These are phyloP conservation scores for Agonopterix heracliana DNA, from an alignment of 2,888 invertebrate species.

Conservation along the genomic window DNA sequence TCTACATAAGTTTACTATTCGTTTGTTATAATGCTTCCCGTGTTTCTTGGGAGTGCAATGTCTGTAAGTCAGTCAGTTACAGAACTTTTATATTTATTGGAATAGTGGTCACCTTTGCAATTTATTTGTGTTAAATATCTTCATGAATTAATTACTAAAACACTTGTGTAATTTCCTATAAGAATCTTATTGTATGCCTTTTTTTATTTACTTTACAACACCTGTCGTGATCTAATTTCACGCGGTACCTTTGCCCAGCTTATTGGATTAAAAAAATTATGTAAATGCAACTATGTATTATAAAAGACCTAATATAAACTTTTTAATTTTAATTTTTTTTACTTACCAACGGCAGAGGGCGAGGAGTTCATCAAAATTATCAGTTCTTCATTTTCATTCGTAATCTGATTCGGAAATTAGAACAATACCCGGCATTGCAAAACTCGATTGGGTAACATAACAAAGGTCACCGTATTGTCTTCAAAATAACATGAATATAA, in stretches of 20 bases:
- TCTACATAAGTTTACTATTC: no score
- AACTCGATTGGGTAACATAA: slow-evolving; percentile 14
- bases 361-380: slow-evolving; percentile 19
- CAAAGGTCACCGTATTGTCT: slow-evolving; percentile 6
- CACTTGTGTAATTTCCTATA: slow-evolving; percentile 14
- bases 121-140: background rate
- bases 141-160: slow-evolving; percentile 1
- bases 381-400: slow-evolving; percentile 13
- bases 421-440: slow-evolving; percentile 13
- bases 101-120: no score
- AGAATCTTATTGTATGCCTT: slow-evolving; percentile 15
- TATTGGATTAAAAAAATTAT: slow-evolving; percentile 15
- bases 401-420: slow-evolving; percentile 12
- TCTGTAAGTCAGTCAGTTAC: no score
- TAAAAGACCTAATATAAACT: slow-evolving; percentile 3
- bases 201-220: slow-evolving; percentile 7
- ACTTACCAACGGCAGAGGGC: background rate
- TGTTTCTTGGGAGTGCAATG: no score
- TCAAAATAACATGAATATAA: slow-evolving; percentile 3
- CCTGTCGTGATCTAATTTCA: slow-evolving; percentile 16
- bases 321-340: background rate
- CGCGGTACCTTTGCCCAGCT: slow-evolving; percentile 2
- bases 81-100: no score
- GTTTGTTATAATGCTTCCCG: no score
- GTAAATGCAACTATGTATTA: slow-evolving; percentile 2